phyloP scores from a whole-genome alignment of 64 coral and sea anemone species.

The Pocillopora damicornis region DNA sequence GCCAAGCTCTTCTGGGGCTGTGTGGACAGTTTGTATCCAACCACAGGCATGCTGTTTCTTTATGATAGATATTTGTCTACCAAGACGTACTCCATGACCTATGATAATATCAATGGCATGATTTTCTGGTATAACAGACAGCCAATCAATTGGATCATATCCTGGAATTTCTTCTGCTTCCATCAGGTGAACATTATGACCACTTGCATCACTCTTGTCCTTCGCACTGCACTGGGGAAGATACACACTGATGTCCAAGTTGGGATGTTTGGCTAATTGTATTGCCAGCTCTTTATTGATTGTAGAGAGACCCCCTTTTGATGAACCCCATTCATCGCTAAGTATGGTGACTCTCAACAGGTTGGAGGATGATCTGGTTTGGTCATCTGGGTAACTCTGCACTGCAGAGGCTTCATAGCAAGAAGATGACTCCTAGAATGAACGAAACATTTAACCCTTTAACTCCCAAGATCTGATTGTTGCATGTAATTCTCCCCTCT shows the following conservation, averaged over 20 bases:
- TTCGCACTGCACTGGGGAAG: neutral
- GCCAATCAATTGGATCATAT: neutral
- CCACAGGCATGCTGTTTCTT: neutral
- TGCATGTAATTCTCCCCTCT: no score
- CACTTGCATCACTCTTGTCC: no score
- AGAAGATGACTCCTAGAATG: no score
- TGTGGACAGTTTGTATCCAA: neutral
- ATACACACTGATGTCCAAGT: neutral
- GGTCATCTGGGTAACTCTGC: no score
- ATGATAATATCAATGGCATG: neutral
- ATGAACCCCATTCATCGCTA: neutral
- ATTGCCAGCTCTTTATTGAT: neutral
- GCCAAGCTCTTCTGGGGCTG: constrained; percentile 1
- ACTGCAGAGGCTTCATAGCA: no score
- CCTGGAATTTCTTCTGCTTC: no score
- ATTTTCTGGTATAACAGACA: neutral
- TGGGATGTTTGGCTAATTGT: neutral
- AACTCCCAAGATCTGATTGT: no score
- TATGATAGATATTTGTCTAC: neutral
- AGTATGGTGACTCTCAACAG: neutral
- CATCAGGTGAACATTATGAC: no score
- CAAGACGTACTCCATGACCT: neutral
- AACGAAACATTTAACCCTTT: no score
- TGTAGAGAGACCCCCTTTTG: neutral
- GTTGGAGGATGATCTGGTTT: no score